These are phyloP conservation scores for Oophaga sylvatica DNA, from an alignment of 2,797 vertebrate genomes.

Conservation along the genomic window DNA sequence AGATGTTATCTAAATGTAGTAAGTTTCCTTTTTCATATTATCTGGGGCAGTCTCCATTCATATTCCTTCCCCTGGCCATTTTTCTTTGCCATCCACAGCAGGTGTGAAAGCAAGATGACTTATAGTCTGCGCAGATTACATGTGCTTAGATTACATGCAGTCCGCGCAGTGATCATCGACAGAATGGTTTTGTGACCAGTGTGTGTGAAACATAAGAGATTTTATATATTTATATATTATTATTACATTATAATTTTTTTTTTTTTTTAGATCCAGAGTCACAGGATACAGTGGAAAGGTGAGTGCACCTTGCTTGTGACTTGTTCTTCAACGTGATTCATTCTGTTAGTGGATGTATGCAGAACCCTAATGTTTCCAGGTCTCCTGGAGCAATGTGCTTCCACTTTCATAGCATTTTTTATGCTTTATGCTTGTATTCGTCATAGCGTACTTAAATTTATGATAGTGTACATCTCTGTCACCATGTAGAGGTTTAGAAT, in stretches of 20 bases:
- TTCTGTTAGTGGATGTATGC: too few relatives aligned
- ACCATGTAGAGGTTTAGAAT: too few relatives aligned
- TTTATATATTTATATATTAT: background rate
- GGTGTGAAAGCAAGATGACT: background rate
- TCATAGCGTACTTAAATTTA: background rate
- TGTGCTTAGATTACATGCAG: background rate
- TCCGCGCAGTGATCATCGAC: background rate
- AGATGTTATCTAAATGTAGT: too few relatives aligned
- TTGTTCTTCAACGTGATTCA: background rate
- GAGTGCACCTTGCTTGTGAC: background rate
- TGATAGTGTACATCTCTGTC: background rate
- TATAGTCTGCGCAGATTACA: background rate
- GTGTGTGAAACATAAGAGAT: background rate
- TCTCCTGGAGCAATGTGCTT: too few relatives aligned
- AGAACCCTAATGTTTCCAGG: too few relatives aligned
- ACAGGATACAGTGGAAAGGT: slow-evolving; percentile 44
- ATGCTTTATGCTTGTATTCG: background rate
- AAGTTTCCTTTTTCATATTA: background rate
- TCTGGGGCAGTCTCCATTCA: background rate
- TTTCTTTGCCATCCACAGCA: background rate
- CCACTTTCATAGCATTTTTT: background rate
- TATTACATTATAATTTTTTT: background rate
- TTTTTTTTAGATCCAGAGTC: slow-evolving; percentile 38
- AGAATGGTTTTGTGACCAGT: background rate
- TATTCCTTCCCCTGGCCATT: background rate